Conservation (phyloP, 2,888 invertebrate genomes). For the Shargacucullia verbasci region DNA sequence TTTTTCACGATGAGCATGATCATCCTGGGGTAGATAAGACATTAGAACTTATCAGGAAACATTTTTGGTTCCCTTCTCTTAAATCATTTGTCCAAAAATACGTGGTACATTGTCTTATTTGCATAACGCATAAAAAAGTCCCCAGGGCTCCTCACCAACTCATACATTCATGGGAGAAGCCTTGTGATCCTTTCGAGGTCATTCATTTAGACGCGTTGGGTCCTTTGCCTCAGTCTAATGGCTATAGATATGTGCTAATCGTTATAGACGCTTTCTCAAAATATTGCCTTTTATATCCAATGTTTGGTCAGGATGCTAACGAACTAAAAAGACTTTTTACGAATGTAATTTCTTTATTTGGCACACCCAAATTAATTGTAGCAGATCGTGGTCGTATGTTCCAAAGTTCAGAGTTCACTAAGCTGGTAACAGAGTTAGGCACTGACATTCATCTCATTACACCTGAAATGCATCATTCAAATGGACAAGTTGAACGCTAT, state of each 20-base stretch:
- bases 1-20: constrained; percentile 41
- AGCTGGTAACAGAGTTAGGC: not conserved
- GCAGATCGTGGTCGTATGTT: constrained; percentile 30
- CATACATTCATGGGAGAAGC: not conserved
- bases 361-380: not conserved
- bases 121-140: constrained; percentile 27
- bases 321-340: constrained; percentile 30
- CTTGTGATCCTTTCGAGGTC: constrained; percentile 22
- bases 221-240: constrained; percentile 30
- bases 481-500: constrained; percentile 26
- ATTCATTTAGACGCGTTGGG: constrained; percentile 38
- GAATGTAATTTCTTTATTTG: constrained; percentile 33
- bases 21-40: constrained; percentile 6
- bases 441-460: constrained; percentile 16
- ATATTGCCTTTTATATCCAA: constrained; percentile 34
- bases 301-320: constrained; percentile 25
- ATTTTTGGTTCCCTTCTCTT: constrained; percentile 8
- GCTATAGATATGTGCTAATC: constrained; percentile 21
- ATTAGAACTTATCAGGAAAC: not conserved
- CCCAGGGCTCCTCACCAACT: constrained; percentile 2
- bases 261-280: constrained; percentile 43
- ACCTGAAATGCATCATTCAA: constrained; percentile 24
- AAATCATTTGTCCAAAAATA: constrained; percentile 20
- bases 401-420: not conserved
- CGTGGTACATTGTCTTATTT: constrained; percentile 34